These are phyloP conservation scores for Gadus chalcogrammus DNA, from an alignment of 2,113 vertebrate genomes.

Conservation along the genomic window DNA sequence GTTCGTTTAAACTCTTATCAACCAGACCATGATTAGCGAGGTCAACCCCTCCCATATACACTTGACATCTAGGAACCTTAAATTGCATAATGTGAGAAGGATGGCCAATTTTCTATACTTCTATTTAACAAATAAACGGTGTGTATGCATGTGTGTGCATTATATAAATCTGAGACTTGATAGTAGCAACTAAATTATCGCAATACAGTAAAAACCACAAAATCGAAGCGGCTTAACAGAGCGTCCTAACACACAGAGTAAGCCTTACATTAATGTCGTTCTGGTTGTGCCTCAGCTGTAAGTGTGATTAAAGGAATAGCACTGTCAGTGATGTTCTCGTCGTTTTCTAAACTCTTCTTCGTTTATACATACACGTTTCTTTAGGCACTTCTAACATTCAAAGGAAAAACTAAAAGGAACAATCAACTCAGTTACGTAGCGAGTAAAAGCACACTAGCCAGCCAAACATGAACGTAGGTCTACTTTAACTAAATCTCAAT, in stretches of 20 bases:
- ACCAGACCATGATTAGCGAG: slow-evolving; percentile 9
- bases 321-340: slow-evolving; percentile 13
- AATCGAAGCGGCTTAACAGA: slow-evolving; percentile 26
- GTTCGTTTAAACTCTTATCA: background rate
- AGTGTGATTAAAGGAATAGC: slow-evolving; percentile 12
- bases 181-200: background rate
- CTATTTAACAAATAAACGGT: slow-evolving; percentile 38
- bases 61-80: slow-evolving; percentile 18
- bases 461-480: background rate
- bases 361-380: slow-evolving; percentile 59
- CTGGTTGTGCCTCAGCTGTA: slow-evolving; percentile 28
- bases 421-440: slow-evolving; percentile 34
- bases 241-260: slow-evolving; percentile 40
- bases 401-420: slow-evolving; percentile 56
- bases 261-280: slow-evolving; percentile 27
- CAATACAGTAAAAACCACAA: slow-evolving; percentile 21
- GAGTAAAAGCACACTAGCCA: slow-evolving; percentile 12
- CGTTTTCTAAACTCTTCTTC: slow-evolving; percentile 53
- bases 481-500: background rate
- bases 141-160: slow-evolving; percentile 35
- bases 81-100: slow-evolving; percentile 47
- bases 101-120: slow-evolving; percentile 29
- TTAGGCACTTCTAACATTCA: slow-evolving; percentile 72
- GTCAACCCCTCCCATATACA: slow-evolving; percentile 12
- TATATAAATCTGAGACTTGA: slow-evolving; percentile 27